These are phyloP conservation scores for Clarias laeviceps DNA, from an alignment of 2,797 vertebrate species.

Conservation along the genomic window DNA sequence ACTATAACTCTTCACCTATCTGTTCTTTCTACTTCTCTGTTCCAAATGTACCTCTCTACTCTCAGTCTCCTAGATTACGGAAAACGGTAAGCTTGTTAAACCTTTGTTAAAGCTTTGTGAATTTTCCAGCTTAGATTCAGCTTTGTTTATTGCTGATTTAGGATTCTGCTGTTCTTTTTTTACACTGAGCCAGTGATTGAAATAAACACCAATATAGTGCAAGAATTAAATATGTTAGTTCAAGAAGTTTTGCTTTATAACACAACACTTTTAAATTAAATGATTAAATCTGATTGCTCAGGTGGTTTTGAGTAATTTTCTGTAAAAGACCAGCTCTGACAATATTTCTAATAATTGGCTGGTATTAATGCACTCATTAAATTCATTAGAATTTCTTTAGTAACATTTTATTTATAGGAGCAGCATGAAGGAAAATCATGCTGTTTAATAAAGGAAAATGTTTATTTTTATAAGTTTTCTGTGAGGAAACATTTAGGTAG, in stretches of 20 bases:
- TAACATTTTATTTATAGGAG: neutral
- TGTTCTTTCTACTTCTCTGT: conserved; percentile 59
- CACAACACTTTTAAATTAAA: neutral
- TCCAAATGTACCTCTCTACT: conserved; percentile 63
- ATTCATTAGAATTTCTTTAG: neutral
- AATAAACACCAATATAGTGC: neutral
- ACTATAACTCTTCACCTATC: conserved; percentile 1
- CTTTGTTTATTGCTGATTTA: neutral
- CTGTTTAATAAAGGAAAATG: neutral
- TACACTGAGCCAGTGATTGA: neutral
- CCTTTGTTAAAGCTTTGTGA: neutral
- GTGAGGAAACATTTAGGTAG: neutral
- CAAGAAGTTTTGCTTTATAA: neutral
- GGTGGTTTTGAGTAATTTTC: neutral
- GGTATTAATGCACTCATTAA: neutral
- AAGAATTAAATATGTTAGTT: neutral
- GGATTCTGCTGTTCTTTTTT: neutral
- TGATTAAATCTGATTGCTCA: neutral
- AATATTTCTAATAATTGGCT: neutral
- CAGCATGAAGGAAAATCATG: neutral
- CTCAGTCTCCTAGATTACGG: conserved; percentile 83
- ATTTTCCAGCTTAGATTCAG: neutral
- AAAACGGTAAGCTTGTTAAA: conserved; percentile 78
- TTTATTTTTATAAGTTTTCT: neutral
- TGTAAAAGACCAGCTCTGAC: neutral